Evolutionary conservation across 2,797 vertebrate species (phyloP).

Genomic region (Delichon dasypus): DNA sequence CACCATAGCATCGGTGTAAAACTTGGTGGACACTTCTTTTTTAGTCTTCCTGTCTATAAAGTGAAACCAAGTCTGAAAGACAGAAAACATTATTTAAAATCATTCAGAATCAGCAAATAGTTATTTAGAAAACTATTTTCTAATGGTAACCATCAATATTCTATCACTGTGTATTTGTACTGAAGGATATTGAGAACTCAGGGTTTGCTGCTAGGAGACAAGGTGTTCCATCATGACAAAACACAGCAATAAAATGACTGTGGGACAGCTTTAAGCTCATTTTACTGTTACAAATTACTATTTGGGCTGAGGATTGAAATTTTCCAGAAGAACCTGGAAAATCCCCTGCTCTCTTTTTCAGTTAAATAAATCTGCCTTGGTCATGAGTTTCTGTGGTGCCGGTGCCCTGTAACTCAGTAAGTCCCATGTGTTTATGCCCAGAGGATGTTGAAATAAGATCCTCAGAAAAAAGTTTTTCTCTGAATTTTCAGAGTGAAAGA

Average conservation of each 20-base stretch:
- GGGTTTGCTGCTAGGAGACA: background rate
- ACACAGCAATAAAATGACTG: background rate
- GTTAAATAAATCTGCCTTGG: background rate
- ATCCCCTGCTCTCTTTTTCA: background rate
- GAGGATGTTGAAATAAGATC: background rate
- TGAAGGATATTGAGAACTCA: background rate
- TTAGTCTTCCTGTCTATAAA: constrained; percentile 85
- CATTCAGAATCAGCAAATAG: background rate
- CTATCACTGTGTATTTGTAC: background rate
- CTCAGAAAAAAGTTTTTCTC: background rate
- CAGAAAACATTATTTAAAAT: background rate
- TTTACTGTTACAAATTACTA: background rate
- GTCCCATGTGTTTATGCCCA: background rate
- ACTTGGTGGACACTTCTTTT: constrained; percentile 74
- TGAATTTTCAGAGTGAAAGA: background rate
- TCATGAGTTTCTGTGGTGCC: background rate
- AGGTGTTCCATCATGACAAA: background rate
- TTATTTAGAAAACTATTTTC: background rate
- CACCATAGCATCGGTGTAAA: constrained; percentile 82
- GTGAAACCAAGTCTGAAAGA: constrained; percentile 87
- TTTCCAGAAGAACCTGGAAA: background rate
- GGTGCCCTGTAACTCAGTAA: background rate
- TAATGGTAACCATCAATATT: background rate
- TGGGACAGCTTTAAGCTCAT: background rate
- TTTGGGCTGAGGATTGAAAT: background rate